Evolutionary conservation across 2,113 vertebrate genomes (phyloP).

Genomic region (Megaceryle maxima): DNA sequence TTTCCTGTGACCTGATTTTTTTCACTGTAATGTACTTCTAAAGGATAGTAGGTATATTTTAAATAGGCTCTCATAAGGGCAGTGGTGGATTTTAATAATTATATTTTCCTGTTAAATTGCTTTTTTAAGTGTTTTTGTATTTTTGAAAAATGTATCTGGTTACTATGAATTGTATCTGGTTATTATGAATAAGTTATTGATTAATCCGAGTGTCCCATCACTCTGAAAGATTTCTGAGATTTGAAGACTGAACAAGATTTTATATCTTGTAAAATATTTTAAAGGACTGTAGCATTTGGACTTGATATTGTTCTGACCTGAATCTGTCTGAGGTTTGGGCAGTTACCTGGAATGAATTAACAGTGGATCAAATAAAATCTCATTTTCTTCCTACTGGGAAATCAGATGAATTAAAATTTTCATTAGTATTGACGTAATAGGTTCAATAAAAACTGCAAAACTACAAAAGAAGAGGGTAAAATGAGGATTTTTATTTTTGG

Average conservation of each 20-base stretch:
- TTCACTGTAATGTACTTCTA: neutral
- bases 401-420: neutral
- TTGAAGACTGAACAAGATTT: neutral
- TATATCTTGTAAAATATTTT: neutral
- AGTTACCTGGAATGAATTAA: neutral
- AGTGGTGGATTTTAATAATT: neutral
- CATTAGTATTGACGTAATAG: neutral
- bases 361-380: neutral
- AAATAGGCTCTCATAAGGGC: neutral
- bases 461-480: neutral
- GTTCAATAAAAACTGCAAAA: neutral
- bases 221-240: neutral
- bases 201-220: neutral
- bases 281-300: neutral
- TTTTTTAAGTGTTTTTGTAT: neutral
- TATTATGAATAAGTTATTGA: neutral
- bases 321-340: neutral
- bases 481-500: neutral
- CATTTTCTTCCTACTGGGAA: neutral
- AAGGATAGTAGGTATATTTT: neutral
- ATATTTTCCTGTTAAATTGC: neutral
- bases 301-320: neutral
- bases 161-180: neutral
- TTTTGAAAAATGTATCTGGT: neutral
- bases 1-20: neutral